Conservation (phyloP, 2,888 invertebrate species). For the Drosophila aldrichi region DNA sequence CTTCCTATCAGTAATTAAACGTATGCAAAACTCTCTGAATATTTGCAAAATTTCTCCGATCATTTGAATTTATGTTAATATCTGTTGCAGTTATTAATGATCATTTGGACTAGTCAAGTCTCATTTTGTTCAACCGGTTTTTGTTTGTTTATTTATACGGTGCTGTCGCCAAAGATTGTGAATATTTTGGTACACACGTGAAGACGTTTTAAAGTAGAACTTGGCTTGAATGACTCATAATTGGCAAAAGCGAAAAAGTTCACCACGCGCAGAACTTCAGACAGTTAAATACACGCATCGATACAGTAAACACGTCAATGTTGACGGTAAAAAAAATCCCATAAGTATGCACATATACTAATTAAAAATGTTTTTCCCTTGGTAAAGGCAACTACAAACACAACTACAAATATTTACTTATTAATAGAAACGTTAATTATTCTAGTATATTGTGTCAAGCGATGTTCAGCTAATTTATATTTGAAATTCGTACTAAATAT, state of each 20-base stretch:
- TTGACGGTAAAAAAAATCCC: slow-evolving; percentile 44
- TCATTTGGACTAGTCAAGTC: slow-evolving; percentile 3
- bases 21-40: background rate
- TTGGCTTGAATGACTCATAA: slow-evolving; percentile 49
- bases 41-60: slow-evolving; percentile 38
- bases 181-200: slow-evolving; percentile 43
- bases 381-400: slow-evolving; percentile 7
- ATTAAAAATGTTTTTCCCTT: slow-evolving; percentile 43
- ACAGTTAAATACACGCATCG: slow-evolving; percentile 36
- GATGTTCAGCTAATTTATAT: background rate
- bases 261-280: slow-evolving; percentile 4
- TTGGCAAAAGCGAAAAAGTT: slow-evolving; percentile 16
- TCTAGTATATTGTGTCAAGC: background rate
- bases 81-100: slow-evolving; percentile 9
- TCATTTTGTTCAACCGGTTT: slow-evolving; percentile 54
- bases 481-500: background rate
- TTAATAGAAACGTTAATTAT: slow-evolving; percentile 19
- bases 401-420: background rate
- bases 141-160: slow-evolving; percentile 14
- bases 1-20: background rate
- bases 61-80: slow-evolving; percentile 7
- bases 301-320: slow-evolving; percentile 23
- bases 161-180: slow-evolving; percentile 15
- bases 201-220: slow-evolving; percentile 1
- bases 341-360: slow-evolving; percentile 23